Percentiles rank a stretch among this genome's conserved stretches.
phyloP scores from a whole-genome alignment of 1,140 invertebrate species.

The Mamestra configurata region DNA sequence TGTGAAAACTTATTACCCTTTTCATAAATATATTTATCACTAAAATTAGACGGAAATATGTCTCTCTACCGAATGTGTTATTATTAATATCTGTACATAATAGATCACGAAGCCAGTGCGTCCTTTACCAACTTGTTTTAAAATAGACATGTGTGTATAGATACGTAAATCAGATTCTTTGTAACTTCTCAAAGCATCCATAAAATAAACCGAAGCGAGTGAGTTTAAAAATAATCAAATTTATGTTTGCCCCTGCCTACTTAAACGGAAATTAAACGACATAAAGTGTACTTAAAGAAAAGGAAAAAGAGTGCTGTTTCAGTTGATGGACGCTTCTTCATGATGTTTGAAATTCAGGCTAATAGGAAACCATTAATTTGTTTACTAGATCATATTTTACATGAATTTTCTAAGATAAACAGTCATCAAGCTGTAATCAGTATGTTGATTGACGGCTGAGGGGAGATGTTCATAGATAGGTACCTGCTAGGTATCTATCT shows the following conservation, averaged over 20 bases:
- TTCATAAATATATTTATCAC: background rate
- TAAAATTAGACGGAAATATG: background rate
- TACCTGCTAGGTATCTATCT: background rate
- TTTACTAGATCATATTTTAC: constrained; percentile 5
- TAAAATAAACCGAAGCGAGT: constrained; percentile 58
- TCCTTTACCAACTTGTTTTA: constrained; percentile 19
- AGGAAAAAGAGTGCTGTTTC: constrained; percentile 32
- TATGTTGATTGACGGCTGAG: background rate
- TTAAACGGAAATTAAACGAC: constrained; percentile 57
- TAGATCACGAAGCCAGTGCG: background rate
- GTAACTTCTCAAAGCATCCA: constrained; percentile 58
- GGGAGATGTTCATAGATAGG: background rate
- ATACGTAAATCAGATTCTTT: constrained; percentile 40
- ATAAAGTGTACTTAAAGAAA: constrained; percentile 49
- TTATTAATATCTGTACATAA: background rate
- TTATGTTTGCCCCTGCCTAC: constrained; percentile 61
- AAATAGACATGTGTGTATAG: constrained; percentile 18
- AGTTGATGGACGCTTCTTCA: constrained; percentile 2
- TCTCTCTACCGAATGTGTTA: background rate
- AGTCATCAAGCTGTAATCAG: background rate
- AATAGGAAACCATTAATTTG: background rate
- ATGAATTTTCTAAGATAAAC: background rate
- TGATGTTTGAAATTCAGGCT: constrained; percentile 15
- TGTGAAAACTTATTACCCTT: background rate
- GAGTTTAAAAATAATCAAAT: constrained; percentile 74